Evolutionary conservation across 2,888 invertebrate species (phyloP).

Genomic region (Prostheceraeus crozeri): DNA sequence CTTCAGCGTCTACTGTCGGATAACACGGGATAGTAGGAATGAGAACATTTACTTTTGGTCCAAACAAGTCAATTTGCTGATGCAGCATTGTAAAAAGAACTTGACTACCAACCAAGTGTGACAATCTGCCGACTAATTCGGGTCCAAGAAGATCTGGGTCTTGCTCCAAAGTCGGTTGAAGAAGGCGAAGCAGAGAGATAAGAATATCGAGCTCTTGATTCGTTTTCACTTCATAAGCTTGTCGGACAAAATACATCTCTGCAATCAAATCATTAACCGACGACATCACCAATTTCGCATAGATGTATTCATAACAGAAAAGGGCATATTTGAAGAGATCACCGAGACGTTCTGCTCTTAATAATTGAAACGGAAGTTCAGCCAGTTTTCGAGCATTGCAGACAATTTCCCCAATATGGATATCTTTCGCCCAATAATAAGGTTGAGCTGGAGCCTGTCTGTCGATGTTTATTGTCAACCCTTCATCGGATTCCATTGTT

Average conservation of each 20-base stretch:
- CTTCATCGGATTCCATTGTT: constrained; percentile 25
- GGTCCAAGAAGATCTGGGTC: constrained; percentile 31
- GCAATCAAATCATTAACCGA: constrained; percentile 34
- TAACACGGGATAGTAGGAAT: constrained; percentile 33
- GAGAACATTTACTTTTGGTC: constrained; percentile 28
- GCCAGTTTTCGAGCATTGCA: constrained; percentile 31
- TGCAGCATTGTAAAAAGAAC: constrained; percentile 32
- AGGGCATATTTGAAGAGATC: constrained; percentile 31
- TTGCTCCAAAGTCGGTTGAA: constrained; percentile 11
- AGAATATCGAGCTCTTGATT: constrained; percentile 33
- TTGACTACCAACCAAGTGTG: constrained; percentile 31
- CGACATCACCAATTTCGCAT: constrained; percentile 30
- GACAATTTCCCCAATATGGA: not conserved
- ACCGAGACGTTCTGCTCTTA: constrained; percentile 10
- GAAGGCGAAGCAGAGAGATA: constrained; percentile 28
- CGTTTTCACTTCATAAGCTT: constrained; percentile 34
- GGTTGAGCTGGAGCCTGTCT: constrained; percentile 24
- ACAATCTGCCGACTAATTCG: constrained; percentile 34
- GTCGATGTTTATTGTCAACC: constrained; percentile 27
- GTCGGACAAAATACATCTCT: constrained; percentile 35
- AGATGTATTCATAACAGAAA: constrained; percentile 33
- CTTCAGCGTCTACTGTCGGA: constrained; percentile 31
- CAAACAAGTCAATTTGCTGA: constrained; percentile 33
- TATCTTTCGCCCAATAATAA: constrained; percentile 28
- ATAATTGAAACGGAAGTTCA: constrained; percentile 30